Conservation (phyloP, 1,140 invertebrate genomes). For the Oppia nitens region DNA sequence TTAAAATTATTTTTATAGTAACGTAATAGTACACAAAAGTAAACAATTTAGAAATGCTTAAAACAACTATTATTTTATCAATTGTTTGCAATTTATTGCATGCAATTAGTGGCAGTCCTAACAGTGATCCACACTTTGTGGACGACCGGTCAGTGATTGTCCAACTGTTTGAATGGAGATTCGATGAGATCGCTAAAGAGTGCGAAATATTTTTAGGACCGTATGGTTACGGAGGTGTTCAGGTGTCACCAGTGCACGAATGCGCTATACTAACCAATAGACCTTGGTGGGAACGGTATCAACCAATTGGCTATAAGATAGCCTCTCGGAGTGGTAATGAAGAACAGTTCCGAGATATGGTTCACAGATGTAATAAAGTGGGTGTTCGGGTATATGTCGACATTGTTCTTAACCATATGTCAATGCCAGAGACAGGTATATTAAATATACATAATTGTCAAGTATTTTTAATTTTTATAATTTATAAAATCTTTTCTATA, state of each 20-base stretch:
- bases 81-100: too few species aligned
- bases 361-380: slow-evolving; percentile 45
- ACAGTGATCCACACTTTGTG: slow-evolving; percentile 18
- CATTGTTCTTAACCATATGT: slow-evolving; percentile 74
- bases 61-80: too few species aligned
- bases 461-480: background rate
- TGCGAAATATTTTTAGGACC: slow-evolving; percentile 62
- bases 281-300: slow-evolving; percentile 71
- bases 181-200: slow-evolving; percentile 61
- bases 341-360: slow-evolving; percentile 51
- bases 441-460: background rate
- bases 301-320: slow-evolving; percentile 67
- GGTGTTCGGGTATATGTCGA: slow-evolving; percentile 69
- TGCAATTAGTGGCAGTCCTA: slow-evolving; percentile 1
- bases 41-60: too few species aligned
- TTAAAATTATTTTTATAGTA: too few species aligned
- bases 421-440: slow-evolving; percentile 29
- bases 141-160: slow-evolving; percentile 37
- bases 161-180: slow-evolving; percentile 67
- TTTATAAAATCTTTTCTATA: slow-evolving; percentile 2
- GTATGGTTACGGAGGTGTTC: slow-evolving; percentile 56
- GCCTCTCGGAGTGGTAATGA: slow-evolving; percentile 55
- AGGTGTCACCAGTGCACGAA: slow-evolving; percentile 39
- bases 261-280: slow-evolving; percentile 22
- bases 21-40: too few species aligned